phyloP scores from a whole-genome alignment of 2,888 invertebrate species.

The Chelonus formosanus region DNA sequence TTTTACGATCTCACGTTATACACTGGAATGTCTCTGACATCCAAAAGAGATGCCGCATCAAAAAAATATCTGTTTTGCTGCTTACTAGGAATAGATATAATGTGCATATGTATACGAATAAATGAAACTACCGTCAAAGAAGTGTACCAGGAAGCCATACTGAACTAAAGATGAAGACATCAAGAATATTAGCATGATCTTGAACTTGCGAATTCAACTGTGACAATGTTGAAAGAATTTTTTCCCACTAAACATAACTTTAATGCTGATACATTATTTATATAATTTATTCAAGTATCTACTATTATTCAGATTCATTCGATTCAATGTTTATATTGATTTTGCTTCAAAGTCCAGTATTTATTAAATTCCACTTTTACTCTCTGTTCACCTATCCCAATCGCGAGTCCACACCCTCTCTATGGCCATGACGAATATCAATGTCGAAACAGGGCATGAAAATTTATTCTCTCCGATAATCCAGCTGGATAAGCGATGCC shows the following conservation, averaged over 20 bases:
- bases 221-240: slow-evolving; percentile 1
- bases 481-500: slow-evolving; percentile 45
- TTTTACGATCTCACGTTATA: slow-evolving; percentile 26
- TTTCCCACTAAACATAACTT: no score
- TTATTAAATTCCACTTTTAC: slow-evolving; percentile 19
- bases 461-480: slow-evolving; percentile 46
- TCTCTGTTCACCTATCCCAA: slow-evolving; percentile 15
- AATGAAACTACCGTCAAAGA: slow-evolving; percentile 34
- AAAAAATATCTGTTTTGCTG: slow-evolving; percentile 38
- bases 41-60: slow-evolving; percentile 24
- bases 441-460: slow-evolving; percentile 43
- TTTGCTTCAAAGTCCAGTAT: slow-evolving; percentile 3
- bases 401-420: slow-evolving; percentile 10
- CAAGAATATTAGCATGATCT: slow-evolving; percentile 2
- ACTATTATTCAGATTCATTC: no score
- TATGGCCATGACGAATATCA: slow-evolving; percentile 33
- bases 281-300: no score
- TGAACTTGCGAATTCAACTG: slow-evolving; percentile 2
- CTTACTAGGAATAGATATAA: slow-evolving; percentile 48
- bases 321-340: neutral
- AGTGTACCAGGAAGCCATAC: slow-evolving; percentile 49
- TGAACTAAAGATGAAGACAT: slow-evolving; percentile 23
- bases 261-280: no score
- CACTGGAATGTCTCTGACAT: slow-evolving; percentile 8
- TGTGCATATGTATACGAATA: slow-evolving; percentile 26